Percentiles rank a stretch among this genome's conserved stretches.
These are phyloP conservation scores for Ficedula albicollis DNA, from an alignment of 2,797 vertebrate species.

Conservation along the genomic window DNA sequence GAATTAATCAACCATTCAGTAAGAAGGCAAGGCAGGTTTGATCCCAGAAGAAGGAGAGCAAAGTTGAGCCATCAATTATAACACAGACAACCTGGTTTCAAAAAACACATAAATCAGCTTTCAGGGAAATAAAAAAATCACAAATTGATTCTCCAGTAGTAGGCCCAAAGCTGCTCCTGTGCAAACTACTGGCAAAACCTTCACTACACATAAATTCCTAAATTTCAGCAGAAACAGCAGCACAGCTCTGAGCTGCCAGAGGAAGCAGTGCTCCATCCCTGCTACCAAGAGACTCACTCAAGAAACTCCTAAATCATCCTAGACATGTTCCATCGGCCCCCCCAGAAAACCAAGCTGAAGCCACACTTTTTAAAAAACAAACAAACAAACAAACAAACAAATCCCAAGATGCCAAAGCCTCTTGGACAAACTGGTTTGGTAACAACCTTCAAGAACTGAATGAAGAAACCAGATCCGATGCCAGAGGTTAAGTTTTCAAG, in stretches of 20 bases:
- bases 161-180: background rate
- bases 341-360: background rate
- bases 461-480: constrained; percentile 2
- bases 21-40: background rate
- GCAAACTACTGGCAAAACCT: background rate
- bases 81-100: background rate
- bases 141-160: background rate
- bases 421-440: constrained; percentile 27
- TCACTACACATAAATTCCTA: background rate
- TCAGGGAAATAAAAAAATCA: background rate
- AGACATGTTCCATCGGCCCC: background rate
- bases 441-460: background rate
- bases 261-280: background rate
- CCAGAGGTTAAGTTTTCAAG: background rate
- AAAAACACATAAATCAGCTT: background rate
- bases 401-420: background rate
- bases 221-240: background rate
- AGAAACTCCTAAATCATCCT: background rate
- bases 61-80: background rate
- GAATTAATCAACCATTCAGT: background rate
- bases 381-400: background rate
- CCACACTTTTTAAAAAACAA: background rate
- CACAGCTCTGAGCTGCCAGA: background rate
- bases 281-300: background rate
- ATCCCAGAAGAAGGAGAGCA: background rate